phyloP scores from a whole-genome alignment of 2,888 invertebrate species.

The Torymus aiolomorphi region DNA sequence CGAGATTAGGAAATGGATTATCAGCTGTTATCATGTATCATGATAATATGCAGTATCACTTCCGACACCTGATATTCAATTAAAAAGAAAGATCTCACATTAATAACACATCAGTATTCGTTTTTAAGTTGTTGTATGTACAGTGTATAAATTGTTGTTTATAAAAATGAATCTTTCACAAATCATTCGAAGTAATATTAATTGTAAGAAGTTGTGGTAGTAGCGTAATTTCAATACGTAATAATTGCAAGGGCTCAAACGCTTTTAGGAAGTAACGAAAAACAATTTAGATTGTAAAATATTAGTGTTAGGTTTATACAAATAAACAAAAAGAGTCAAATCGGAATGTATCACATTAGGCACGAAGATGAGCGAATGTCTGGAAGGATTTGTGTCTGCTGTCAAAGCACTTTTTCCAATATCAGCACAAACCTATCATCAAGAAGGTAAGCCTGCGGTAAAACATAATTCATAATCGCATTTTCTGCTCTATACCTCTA shows the following conservation, averaged over 20 bases:
- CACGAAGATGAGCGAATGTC: conserved; percentile 75
- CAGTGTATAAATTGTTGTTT: conserved; percentile 19
- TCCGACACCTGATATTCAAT: conserved; percentile 44
- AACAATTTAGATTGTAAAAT: conserved; percentile 49
- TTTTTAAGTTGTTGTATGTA: conserved; percentile 26
- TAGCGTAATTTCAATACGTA: conserved; percentile 44
- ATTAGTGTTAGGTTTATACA: conserved; percentile 65
- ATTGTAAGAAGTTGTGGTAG: conserved; percentile 54
- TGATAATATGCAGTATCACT: conserved; percentile 43
- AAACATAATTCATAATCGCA: conserved; percentile 68
- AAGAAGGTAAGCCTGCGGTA: conserved; percentile 73
- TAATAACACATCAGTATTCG: conserved; percentile 18
- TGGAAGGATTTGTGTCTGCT: conserved; percentile 75
- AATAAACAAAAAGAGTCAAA: conserved; percentile 69
- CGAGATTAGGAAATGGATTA: conserved; percentile 54
- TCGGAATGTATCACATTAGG: conserved; percentile 72
- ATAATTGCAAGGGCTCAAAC: conserved; percentile 53
- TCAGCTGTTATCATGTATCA: conserved; percentile 54
- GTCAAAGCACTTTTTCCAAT: conserved; percentile 74
- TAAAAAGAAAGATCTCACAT: too few relatives aligned
- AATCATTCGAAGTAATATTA: conserved; percentile 35
- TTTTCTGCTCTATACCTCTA: conserved; percentile 65
- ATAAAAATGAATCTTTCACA: conserved; percentile 16
- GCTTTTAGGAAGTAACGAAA: conserved; percentile 56
- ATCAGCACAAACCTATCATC: conserved; percentile 74